Evolutionary conservation across 2,888 invertebrate genomes (phyloP), one percentile per base, ranked within the genome.

Genomic region (Schizotus pectinicornis): DNA sequence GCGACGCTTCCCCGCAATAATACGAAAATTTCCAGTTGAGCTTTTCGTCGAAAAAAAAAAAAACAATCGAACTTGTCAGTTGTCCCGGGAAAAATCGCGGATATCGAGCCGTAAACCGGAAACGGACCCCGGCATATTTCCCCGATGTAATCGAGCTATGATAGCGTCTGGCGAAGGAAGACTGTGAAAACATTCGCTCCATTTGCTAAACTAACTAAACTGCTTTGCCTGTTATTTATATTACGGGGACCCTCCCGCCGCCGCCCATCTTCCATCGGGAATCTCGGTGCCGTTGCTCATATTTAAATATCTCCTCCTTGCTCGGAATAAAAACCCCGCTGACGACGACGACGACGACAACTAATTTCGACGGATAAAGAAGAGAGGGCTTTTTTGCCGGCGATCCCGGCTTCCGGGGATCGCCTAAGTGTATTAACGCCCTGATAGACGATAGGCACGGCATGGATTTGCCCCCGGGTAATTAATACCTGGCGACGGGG

Each of bases 161-260:
- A 70, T 71, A 72, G 62, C 62, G 65, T 65, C 63, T 55, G 51
- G 62, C 49, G 47, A 46, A 68, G 69, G 71, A 73, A 74, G 74
- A 72, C 77, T 72, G 77, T 74, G 74, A 80, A 80, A 80, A 80
- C 80, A 81, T 76, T 75, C 80, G 80, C 79, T 79, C 80, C 79
- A 81, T 81, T 81, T 81, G 78, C 79, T 81, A 80, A 80, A 80
- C 80, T 78, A 81, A 81, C 81, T 80, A 78, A 80, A 80, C 79
- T 79, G 79, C 78, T 79, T 79, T 79, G 78, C 78, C 77, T 76
- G 75, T 72, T 78, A 79, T 79, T 79, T 79, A 79, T 79, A 76
- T 75, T 77, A 71, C 76, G 71, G 76, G 77, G 74, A 76, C 73
- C 49, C 42, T 48, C 52, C 35, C 67, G 63, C 65, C 67, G 63